Base-by-base conservation (phyloP, 2,888 invertebrate genomes). In the Tanypteryx hageni region DNA sequence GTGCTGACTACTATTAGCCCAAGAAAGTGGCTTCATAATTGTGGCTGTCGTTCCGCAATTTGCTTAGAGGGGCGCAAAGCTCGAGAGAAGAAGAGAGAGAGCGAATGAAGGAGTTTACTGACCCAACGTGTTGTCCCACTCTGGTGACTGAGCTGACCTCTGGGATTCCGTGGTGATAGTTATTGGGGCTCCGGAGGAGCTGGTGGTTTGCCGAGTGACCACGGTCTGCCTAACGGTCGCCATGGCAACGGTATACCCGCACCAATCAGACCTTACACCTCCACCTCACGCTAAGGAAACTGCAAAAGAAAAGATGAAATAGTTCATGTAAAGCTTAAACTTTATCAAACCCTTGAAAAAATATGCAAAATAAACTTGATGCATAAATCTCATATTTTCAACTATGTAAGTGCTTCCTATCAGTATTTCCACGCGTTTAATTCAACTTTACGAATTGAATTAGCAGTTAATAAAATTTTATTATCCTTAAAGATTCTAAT, bases 91-190 rank as follows among this genome's bases (percentile, higher is more conserved):
- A 10, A 86, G n/a, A 8, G 57, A 58, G 8, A 3, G 59, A 68
- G 7, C 56, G 4, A n/a, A 18, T n/a, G 14, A 76, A 27, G n/a
- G 85, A 85, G 85, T 85, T 18, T n/a, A 89, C 89, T 89, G 44
- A 89, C 89, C 89, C 89, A 89, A 14, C 68, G 64, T 64, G 89
- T 89, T 89, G 68, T 89, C 89, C 89, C 89, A 89, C 56, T 68
- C 89, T 64, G 89, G 89, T 64, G 89, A 89, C 89, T 89, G 89
- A 0, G 89, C 64, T n/a, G 89, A 89, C 89, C 89, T 89, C 89
- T 89, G 89, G n/a, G 89, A 64, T 68, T 89, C 89, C 44, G 89
- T 64, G 89, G 18, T 44, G 89, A 89, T 31, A 27, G 44, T 58
- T 44, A 89, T 89, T 64, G 89, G 89, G n/a, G 64, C 89, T 31